phyloP scores from a whole-genome alignment of 92 coral and sea anemone genomes.

The Epizoanthus rinbou region DNA sequence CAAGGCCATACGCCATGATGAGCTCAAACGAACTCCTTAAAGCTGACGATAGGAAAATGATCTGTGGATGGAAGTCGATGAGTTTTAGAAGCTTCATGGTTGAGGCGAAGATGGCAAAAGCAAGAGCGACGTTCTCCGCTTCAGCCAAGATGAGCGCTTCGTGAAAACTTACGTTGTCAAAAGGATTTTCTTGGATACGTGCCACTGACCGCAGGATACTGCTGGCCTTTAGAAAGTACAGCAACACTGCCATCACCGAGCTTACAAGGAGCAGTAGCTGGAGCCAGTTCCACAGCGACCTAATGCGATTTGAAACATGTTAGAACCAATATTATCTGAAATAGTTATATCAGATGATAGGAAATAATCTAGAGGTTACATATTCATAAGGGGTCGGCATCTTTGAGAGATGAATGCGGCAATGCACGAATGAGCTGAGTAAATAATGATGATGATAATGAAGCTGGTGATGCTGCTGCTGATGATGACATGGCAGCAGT shows the following conservation, averaged over 20 bases:
- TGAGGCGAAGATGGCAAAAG: conserved; percentile 45
- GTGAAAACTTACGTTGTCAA: conserved; percentile 37
- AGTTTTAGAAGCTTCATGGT: conserved; percentile 35
- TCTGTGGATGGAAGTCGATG: no score
- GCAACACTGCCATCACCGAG: conserved; percentile 24
- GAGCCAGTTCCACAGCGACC: conserved; percentile 45
- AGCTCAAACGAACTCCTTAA: conserved; percentile 34
- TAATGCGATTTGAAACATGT: neutral
- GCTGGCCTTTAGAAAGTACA: conserved; percentile 37
- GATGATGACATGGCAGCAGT: no score
- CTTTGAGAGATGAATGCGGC: no score
- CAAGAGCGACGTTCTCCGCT: conserved; percentile 32
- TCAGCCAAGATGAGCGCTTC: conserved; percentile 26
- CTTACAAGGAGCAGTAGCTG: conserved; percentile 34
- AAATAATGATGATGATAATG: no score
- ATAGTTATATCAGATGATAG: no score
- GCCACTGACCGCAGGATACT: conserved; percentile 25
- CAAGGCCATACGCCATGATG: conserved; percentile 16
- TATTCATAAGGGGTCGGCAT: no score
- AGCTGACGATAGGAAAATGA: conserved; percentile 32
- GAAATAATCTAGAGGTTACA: no score
- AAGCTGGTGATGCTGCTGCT: no score
- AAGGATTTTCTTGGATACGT: conserved; percentile 41
- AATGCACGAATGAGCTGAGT: no score
- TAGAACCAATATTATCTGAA: no score